Evolutionary conservation across 2,113 vertebrate species (phyloP).

Genomic region (Alexandromys fortis): DNA sequence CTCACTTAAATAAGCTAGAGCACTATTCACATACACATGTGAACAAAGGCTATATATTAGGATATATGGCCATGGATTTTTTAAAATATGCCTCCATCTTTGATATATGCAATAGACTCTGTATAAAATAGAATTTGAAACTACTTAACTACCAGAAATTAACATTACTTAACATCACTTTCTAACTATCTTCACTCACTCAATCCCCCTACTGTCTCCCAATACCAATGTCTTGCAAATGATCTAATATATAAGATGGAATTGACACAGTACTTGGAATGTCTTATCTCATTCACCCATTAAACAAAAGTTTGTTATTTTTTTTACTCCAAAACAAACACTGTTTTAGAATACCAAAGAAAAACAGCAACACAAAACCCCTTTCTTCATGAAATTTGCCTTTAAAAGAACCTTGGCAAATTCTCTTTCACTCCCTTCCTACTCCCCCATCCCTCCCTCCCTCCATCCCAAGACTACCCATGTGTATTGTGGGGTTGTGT

Average conservation of each 20-base stretch:
- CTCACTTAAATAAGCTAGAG: conserved; percentile 29
- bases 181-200: background rate
- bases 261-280: background rate
- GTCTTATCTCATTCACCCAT: background rate
- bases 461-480: background rate
- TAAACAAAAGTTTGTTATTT: background rate
- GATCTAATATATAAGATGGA: background rate
- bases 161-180: background rate
- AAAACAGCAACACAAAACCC: background rate
- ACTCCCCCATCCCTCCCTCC: background rate
- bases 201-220: background rate
- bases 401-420: background rate
- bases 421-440: background rate
- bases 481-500: background rate
- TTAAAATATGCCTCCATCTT: background rate
- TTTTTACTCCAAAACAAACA: background rate
- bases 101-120: background rate
- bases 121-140: background rate
- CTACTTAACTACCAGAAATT: background rate
- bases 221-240: background rate
- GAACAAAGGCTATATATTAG: background rate
- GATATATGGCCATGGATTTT: background rate
- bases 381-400: background rate
- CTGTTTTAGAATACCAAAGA: background rate
- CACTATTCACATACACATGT: background rate